A percentile compares a stretch with the other conserved stretches of the same genome.
phyloP scores from a whole-genome alignment of 2,113 vertebrate species.

The Petromus typicus region DNA sequence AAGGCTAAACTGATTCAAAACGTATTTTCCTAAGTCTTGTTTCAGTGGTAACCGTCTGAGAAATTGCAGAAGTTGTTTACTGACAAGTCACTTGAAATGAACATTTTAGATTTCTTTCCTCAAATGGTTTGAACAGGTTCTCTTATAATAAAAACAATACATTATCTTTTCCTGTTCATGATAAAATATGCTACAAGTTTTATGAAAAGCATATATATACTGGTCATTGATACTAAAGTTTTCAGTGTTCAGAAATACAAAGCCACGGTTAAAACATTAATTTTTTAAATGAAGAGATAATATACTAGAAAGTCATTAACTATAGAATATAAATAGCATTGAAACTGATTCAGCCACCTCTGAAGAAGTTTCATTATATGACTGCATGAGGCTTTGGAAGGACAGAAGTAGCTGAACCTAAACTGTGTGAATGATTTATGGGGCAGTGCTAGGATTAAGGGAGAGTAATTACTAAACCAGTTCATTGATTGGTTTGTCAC shows the following conservation, averaged over 20 bases:
- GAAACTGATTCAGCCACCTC: not conserved
- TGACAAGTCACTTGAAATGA: slow-evolving; percentile 15
- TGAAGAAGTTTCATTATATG: not conserved
- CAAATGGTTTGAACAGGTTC: too few relatives aligned
- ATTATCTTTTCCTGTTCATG: slow-evolving; percentile 48
- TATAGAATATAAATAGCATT: not conserved
- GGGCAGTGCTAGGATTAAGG: not conserved
- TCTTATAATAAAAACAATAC: slow-evolving; percentile 50
- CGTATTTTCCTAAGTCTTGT: slow-evolving; percentile 21
- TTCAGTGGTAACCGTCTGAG: not conserved
- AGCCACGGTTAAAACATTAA: slow-evolving; percentile 34
- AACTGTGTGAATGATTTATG: not conserved
- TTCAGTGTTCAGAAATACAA: slow-evolving; percentile 70
- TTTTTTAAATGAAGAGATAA: slow-evolving; percentile 30
- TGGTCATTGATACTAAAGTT: slow-evolving; percentile 46
- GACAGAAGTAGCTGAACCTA: not conserved
- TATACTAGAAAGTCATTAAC: not conserved
- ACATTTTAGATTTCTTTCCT: too few relatives aligned
- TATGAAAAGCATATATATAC: slow-evolving; percentile 66
- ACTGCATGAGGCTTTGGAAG: not conserved
- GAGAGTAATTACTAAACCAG: not conserved
- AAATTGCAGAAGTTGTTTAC: slow-evolving; percentile 46
- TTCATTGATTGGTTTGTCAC: not conserved
- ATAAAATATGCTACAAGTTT: slow-evolving; percentile 57
- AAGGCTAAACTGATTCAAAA: too few relatives aligned